phyloP scores from a whole-genome alignment of 1,140 invertebrate genomes.

The Drosophila funebris region DNA sequence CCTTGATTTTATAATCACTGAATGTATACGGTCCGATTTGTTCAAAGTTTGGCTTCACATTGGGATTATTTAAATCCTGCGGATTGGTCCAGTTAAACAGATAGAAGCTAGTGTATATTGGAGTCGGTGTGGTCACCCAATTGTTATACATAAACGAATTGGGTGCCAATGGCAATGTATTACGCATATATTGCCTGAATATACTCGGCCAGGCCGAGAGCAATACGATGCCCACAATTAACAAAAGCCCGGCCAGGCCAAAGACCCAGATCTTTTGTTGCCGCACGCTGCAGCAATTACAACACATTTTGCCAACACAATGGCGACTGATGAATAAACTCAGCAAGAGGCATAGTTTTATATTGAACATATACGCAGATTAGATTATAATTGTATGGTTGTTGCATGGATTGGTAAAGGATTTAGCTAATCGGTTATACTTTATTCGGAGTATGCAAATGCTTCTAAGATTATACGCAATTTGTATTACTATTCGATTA shows the following conservation, averaged over 20 bases:
- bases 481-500: background rate
- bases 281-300: conserved; percentile 69
- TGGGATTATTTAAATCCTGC: conserved; percentile 84
- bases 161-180: conserved; percentile 80
- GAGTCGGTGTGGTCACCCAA: conserved; percentile 90
- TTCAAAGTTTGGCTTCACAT: conserved; percentile 86
- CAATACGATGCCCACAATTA: conserved; percentile 47
- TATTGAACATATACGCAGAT: conserved; percentile 2
- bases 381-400: conserved; percentile 12
- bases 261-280: conserved; percentile 77
- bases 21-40: conserved; percentile 88
- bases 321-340: conserved; percentile 2
- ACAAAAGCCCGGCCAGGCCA: conserved; percentile 38
- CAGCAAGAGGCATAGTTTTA: background rate
- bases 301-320: conserved; percentile 59
- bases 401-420: background rate
- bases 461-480: background rate
- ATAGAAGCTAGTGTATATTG: conserved; percentile 89
- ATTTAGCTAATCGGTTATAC: background rate
- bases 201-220: conserved; percentile 60
- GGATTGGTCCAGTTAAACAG: conserved; percentile 94
- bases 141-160: conserved; percentile 86
- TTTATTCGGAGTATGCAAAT: background rate
- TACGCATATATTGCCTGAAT: conserved; percentile 57
- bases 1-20: conserved; percentile 85